These are phyloP conservation scores for Campopleginae sp. DNA, from an alignment of 2,888 invertebrate genomes.

Conservation along the genomic window DNA sequence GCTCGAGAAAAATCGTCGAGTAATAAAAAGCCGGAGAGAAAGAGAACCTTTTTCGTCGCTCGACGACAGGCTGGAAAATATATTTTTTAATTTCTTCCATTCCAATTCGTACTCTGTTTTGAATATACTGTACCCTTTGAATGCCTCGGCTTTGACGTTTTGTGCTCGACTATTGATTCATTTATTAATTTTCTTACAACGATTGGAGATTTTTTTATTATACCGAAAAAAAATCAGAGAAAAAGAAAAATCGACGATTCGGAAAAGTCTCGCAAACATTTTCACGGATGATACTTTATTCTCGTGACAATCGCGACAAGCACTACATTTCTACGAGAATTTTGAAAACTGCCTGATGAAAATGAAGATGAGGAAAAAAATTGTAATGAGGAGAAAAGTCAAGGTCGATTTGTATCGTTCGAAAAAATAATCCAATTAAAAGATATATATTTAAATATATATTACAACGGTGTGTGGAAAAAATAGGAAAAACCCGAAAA, in stretches of 20 bases:
- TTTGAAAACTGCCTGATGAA: background rate
- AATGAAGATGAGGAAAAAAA: background rate
- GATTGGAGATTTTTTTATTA: background rate
- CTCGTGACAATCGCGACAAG: background rate
- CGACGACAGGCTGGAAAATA: background rate
- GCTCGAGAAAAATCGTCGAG: conserved; percentile 37
- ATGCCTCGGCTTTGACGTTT: background rate
- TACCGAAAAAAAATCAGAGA: background rate
- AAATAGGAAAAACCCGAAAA: background rate
- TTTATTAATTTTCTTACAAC: background rate
- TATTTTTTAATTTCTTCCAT: background rate
- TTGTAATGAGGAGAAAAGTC: background rate
- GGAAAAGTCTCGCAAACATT: background rate
- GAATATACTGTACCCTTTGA: background rate
- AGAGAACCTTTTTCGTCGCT: conserved; percentile 9
- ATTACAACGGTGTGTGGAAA: background rate
- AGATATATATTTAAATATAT: background rate
- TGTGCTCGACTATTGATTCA: background rate
- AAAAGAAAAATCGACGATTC: background rate
- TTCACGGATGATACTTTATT: background rate
- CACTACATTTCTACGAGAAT: background rate
- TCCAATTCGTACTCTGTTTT: background rate
- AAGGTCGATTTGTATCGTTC: background rate
- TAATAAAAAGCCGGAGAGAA: background rate
- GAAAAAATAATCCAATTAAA: background rate